Conservation (phyloP, 2,888 invertebrate genomes). For the Melitaea athalia region DNA sequence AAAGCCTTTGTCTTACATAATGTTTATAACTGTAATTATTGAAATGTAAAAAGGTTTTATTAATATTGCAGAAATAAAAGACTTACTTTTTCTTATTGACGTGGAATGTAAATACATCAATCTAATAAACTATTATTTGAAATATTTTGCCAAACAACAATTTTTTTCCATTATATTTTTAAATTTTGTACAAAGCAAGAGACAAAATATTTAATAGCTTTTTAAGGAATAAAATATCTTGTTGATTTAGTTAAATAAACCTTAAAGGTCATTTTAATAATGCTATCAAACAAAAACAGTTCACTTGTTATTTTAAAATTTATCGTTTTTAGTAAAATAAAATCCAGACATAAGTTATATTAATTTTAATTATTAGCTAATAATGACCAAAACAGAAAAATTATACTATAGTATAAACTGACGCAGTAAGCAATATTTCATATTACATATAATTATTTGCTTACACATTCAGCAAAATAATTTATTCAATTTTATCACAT, state of each 20-base stretch:
- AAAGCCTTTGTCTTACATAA: background rate
- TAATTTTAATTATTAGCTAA: conserved; percentile 29
- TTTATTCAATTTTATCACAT: conserved; percentile 39
- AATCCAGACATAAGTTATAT: conserved; percentile 18
- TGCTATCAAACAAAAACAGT: conserved; percentile 3
- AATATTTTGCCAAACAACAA: background rate
- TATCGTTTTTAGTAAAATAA: conserved; percentile 11
- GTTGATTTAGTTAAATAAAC: background rate
- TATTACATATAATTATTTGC: conserved; percentile 21
- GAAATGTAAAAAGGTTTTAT: background rate
- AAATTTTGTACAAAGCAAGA: background rate
- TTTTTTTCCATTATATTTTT: background rate
- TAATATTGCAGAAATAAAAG: background rate
- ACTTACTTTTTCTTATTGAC: background rate
- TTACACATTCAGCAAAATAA: conserved; percentile 32
- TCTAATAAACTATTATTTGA: background rate
- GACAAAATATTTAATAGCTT: no score
- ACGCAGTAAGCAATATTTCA: conserved; percentile 27
- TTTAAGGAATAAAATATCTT: background rate
- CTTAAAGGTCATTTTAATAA: background rate
- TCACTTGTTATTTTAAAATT: conserved; percentile 11
- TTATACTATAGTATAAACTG: conserved; percentile 28
- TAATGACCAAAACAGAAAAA: conserved; percentile 22
- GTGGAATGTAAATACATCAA: conserved; percentile 32
- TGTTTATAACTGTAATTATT: background rate